These are phyloP conservation scores for Odontocerum albicorne DNA, from an alignment of 2,888 invertebrate genomes.

Conservation along the genomic window DNA sequence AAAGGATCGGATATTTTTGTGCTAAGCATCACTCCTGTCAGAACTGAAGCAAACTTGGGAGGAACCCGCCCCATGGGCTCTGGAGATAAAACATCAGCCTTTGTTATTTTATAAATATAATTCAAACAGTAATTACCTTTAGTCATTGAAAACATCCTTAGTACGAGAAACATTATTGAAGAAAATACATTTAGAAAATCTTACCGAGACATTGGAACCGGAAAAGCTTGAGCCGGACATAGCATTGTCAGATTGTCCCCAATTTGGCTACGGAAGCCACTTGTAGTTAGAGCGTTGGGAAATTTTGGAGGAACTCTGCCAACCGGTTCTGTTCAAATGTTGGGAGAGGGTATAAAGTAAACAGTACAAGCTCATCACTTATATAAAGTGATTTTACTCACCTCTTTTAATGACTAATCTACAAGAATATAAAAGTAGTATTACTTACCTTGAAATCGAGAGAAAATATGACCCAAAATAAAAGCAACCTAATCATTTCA, in stretches of 20 bases:
- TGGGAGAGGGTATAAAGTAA: constrained; percentile 46
- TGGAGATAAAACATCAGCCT: constrained; percentile 43
- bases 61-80: constrained; percentile 70
- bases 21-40: constrained; percentile 63
- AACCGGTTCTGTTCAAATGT: constrained; percentile 64
- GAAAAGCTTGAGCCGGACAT: constrained; percentile 73
- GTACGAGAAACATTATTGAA: neutral
- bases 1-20: constrained; percentile 51
- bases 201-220: constrained; percentile 73
- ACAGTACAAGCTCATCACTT: too few relatives aligned
- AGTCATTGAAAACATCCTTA: too few relatives aligned
- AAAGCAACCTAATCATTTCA: too few relatives aligned
- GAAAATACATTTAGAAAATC: constrained; percentile 38
- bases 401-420: too few relatives aligned
- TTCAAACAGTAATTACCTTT: neutral
- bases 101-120: neutral
- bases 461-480: constrained; percentile 14
- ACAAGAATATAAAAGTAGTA: too few relatives aligned
- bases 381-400: too few relatives aligned
- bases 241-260: constrained; percentile 60
- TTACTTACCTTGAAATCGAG: too few relatives aligned
- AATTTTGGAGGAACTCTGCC: constrained; percentile 67
- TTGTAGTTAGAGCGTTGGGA: constrained; percentile 60
- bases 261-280: constrained; percentile 62
- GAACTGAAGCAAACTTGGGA: constrained; percentile 66